Percentiles rank a stretch among this genome's conserved stretches.
Evolutionary conservation across 2,888 invertebrate species (phyloP).

Genomic region (Muscina levida): DNA sequence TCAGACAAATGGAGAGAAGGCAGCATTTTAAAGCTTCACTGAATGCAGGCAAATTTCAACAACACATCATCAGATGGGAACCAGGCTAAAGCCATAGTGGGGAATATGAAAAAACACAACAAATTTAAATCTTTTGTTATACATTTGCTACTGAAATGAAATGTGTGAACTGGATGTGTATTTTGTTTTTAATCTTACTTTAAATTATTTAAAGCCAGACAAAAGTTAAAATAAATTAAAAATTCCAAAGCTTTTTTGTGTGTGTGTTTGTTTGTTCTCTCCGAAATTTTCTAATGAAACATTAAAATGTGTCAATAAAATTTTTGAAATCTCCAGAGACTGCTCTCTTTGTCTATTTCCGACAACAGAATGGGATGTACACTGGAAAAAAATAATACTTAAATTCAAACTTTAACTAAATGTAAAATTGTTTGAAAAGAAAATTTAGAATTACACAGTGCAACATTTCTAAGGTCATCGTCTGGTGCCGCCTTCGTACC

Average conservation of each 20-base stretch:
- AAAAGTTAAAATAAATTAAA: background rate
- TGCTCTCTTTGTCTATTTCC: too few relatives aligned
- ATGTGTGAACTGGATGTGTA: background rate
- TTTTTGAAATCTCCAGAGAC: too few relatives aligned
- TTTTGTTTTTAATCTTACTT: background rate
- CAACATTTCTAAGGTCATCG: too few relatives aligned
- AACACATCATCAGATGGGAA: background rate
- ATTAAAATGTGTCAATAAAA: too few relatives aligned
- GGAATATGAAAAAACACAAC: background rate
- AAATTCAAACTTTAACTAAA: too few relatives aligned
- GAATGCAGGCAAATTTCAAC: background rate
- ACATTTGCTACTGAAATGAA: background rate
- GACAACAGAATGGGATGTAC: too few relatives aligned
- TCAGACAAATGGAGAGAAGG: background rate
- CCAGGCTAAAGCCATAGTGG: background rate
- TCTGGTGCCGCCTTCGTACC: too few relatives aligned
- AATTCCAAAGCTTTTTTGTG: background rate
- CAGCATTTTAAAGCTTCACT: background rate
- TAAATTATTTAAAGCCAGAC: background rate
- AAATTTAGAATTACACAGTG: too few relatives aligned
- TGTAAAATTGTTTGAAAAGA: too few relatives aligned
- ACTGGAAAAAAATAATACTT: too few relatives aligned
- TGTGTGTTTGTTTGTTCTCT: background rate
- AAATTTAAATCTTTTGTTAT: background rate
- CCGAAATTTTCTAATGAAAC: too few relatives aligned